Base-by-base conservation (phyloP, 2,888 invertebrate species). In the Dicyrtoma fusca region DNA sequence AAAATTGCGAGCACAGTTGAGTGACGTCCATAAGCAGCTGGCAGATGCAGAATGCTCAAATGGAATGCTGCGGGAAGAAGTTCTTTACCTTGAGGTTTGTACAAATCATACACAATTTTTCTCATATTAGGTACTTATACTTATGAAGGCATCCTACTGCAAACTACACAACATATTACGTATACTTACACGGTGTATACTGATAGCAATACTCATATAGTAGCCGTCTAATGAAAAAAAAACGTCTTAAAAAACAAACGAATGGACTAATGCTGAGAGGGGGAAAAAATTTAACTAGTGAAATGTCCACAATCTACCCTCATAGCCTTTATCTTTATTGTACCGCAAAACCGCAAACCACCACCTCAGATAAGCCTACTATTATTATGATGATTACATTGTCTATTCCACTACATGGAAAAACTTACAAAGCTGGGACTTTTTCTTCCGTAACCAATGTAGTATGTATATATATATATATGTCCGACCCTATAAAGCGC, bases 31-130 rank as follows among this genome's bases (percentile, higher is more conserved):
- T 34, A 74, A 79, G 64, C 87, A 87, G 78, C 85, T 87, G 74
- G 85, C 88, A 81, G 89, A 90, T 70, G 84, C 88, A 70, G 90
- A 90, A 81, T 89, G 89, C 57, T 89, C 88, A 34, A 89, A 89
- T 79, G 86, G 88, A 71, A 90, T 90, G 83, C 83, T 90, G 11
- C 87, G 86, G 80, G 90, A 90, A 82, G 90, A 90, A 86, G 89
- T 90, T 42, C 81, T 81, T 34, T 83, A 82, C 53, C 76, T 83
- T 51, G 83, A 83, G 81, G 83, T 83, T 77, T 79, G 73, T 59
- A 14, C 25, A 6, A 57, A 59, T 64, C 47, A 64, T 64, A 47
- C 21, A 42, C 19, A 21, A 47, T 17, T 64, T 64, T 19, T 64
- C 21, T 25, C 17, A 42, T 19, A n/a, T n/a, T n/a, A n/a, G n/a